phyloP scores from a whole-genome alignment of 64 coral and sea anemone species.

The Platygyra sinensis region DNA sequence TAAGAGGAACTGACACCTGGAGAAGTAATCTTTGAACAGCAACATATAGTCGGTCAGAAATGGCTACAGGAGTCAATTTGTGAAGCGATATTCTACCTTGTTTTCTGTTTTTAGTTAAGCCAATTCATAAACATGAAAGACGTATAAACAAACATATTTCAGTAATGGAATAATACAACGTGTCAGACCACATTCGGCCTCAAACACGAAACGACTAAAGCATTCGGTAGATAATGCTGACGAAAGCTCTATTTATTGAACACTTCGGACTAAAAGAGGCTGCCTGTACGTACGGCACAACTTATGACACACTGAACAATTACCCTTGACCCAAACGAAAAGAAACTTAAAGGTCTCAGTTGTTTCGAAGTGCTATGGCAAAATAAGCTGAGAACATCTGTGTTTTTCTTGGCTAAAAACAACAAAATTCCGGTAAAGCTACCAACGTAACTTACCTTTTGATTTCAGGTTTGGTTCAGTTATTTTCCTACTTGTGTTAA shows the following conservation, averaged over 20 bases:
- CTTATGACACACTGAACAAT: too few species aligned
- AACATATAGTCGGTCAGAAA: not conserved
- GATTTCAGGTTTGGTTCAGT: too few species aligned
- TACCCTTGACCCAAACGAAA: too few species aligned
- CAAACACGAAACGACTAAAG: not conserved
- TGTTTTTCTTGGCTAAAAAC: too few species aligned
- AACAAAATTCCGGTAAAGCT: not conserved
- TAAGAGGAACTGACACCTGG: not conserved
- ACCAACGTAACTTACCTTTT: not conserved
- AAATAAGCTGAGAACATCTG: not conserved
- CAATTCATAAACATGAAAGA: not conserved
- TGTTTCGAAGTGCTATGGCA: not conserved
- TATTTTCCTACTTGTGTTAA: not conserved
- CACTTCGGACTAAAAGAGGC: too few species aligned
- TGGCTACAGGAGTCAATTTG: not conserved
- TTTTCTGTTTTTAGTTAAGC: not conserved
- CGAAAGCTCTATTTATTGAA: not conserved
- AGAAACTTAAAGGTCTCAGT: too few species aligned
- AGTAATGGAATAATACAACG: not conserved
- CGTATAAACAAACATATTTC: not conserved
- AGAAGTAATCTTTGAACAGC: not conserved
- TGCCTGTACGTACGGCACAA: too few species aligned
- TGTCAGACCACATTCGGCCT: not conserved
- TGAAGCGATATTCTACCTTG: not conserved
- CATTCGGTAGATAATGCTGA: not conserved